Evolutionary conservation across 1,140 invertebrate species (phyloP).

Genomic region (Apis cerana): DNA sequence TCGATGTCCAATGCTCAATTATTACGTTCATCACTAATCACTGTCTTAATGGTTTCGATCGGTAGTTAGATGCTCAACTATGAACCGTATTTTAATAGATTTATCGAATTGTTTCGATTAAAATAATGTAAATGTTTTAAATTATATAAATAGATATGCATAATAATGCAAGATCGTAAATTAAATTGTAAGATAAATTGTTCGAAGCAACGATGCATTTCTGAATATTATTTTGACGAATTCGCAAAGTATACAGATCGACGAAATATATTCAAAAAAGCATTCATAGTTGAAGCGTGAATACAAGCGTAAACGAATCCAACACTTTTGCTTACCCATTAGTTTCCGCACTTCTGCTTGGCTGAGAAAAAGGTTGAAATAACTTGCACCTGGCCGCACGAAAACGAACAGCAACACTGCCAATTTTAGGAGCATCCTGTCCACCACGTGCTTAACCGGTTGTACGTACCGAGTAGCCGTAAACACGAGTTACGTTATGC

Average conservation of each 20-base stretch:
- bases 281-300: not conserved
- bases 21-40: slow-evolving; percentile 2
- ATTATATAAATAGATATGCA: not conserved
- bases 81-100: not conserved
- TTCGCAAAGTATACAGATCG: too few relatives aligned
- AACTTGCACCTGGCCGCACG: slow-evolving; percentile 70
- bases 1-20: slow-evolving; percentile 42
- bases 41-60: slow-evolving; percentile 22
- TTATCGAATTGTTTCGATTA: not conserved
- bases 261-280: not conserved
- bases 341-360: slow-evolving; percentile 78
- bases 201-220: not conserved
- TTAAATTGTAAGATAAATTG: not conserved
- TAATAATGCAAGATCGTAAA: not conserved
- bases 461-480: slow-evolving; percentile 26
- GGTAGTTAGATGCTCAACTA: slow-evolving; percentile 1
- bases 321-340: slow-evolving; percentile 73
- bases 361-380: slow-evolving; percentile 80
- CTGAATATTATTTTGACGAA: not conserved
- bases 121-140: not conserved
- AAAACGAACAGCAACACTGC: slow-evolving; percentile 67
- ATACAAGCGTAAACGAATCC: slow-evolving; percentile 5
- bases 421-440: slow-evolving; percentile 55
- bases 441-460: slow-evolving; percentile 59
- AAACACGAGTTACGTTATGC: slow-evolving; percentile 47